These are phyloP conservation scores for Ormyrus rosae DNA, from an alignment of 2,888 invertebrate genomes.

Conservation along the genomic window DNA sequence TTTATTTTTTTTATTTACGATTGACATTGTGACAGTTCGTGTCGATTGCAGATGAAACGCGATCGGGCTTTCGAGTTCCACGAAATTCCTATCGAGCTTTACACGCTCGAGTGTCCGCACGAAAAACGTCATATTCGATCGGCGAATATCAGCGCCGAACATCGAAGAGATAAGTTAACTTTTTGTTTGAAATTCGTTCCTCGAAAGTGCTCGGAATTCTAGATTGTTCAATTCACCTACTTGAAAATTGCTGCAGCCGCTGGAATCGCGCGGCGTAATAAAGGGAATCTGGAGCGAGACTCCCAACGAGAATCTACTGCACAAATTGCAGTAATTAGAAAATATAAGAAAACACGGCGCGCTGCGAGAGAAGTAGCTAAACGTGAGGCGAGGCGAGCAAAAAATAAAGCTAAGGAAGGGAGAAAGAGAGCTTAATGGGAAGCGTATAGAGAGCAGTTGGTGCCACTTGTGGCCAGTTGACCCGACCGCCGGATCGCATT, in stretches of 20 bases:
- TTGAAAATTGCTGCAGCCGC: neutral
- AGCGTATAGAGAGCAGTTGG: conserved; percentile 54
- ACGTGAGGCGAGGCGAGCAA: neutral
- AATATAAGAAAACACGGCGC: conserved; percentile 10
- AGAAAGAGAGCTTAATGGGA: neutral
- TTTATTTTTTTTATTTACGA: conserved; percentile 1
- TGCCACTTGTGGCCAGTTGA: conserved; percentile 68
- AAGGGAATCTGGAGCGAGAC: conserved; percentile 1
- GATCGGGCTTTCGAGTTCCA: neutral
- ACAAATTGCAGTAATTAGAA: conserved; percentile 9
- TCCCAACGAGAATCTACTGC: too few relatives aligned
- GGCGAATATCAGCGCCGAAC: neutral
- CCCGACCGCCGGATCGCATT: conserved; percentile 63
- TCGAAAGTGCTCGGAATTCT: neutral
- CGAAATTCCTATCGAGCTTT: conserved; percentile 21
- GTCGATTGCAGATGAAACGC: conserved; percentile 12
- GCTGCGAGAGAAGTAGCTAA: too few relatives aligned
- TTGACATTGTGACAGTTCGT: neutral
- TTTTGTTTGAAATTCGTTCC: neutral
- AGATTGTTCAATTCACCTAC: neutral
- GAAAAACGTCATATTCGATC: neutral
- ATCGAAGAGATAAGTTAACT: neutral
- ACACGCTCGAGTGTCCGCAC: neutral
- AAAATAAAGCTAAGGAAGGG: conserved; percentile 5
- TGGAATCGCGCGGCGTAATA: neutral